Percentiles rank a stretch among this genome's conserved stretches.
These are phyloP conservation scores for Ernsta delagoae DNA, from an alignment of 2,888 invertebrate genomes.

Conservation along the genomic window DNA sequence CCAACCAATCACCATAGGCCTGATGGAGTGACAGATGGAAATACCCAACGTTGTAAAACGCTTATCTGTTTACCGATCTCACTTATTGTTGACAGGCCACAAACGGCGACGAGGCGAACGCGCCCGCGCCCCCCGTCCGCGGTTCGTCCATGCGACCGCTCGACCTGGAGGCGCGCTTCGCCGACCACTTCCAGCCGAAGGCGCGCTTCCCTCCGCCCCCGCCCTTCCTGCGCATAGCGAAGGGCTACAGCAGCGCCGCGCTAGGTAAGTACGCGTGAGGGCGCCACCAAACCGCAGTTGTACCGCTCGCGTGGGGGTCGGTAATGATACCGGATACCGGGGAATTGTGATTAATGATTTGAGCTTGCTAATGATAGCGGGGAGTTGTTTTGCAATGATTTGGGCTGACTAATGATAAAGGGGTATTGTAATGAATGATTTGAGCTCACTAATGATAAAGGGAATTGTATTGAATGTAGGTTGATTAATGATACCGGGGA, in stretches of 20 bases:
- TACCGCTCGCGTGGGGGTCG: too few species aligned
- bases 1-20: too few species aligned
- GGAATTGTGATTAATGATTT: too few species aligned
- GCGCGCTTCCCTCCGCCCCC: conserved; percentile 88
- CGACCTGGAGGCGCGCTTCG: conserved; percentile 89
- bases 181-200: conserved; percentile 86
- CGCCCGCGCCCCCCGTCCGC: conserved; percentile 86
- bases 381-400: too few species aligned
- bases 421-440: background rate
- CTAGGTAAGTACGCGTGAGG: conserved; percentile 70
- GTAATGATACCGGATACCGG: too few species aligned
- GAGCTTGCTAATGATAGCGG: too few species aligned
- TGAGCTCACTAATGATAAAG: too few species aligned
- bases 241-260: conserved; percentile 87
- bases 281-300: background rate
- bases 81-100: too few species aligned
- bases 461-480: too few species aligned
- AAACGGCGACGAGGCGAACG: conserved; percentile 62
- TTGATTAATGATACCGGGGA: background rate
- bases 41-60: too few species aligned
- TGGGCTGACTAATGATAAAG: too few species aligned
- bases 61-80: too few species aligned
- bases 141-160: conserved; percentile 86
- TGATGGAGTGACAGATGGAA: background rate
- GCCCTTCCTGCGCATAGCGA: conserved; percentile 87